phyloP scores from a whole-genome alignment of 1,140 invertebrate species.

The Muscidifurax raptorellus region DNA sequence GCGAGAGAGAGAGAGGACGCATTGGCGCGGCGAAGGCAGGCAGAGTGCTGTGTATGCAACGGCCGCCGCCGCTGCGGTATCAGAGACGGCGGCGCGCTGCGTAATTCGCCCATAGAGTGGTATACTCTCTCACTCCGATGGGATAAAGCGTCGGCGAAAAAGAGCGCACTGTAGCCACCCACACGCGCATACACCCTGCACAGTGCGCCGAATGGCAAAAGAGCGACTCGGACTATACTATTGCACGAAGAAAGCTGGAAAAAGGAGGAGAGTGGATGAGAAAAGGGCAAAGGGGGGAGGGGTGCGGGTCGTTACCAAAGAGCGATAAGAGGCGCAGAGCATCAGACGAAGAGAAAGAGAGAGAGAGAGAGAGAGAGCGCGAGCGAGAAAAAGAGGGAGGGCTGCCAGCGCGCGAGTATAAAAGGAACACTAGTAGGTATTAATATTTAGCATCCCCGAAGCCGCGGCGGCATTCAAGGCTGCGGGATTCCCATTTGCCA shows the following conservation, averaged over 20 bases:
- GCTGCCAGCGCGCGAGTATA: conserved; percentile 43
- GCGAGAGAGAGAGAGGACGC: not conserved
- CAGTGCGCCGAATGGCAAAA: not conserved
- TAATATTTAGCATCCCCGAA: conserved; percentile 75
- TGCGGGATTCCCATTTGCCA: conserved; percentile 65
- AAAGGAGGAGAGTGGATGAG: not conserved
- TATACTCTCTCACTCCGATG: not conserved
- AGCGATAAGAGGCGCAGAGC: conserved; percentile 44
- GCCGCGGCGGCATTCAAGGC: conserved; percentile 66
- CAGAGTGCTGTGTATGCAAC: not conserved
- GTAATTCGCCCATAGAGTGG: conserved; percentile 57
- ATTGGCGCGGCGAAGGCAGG: not conserved
- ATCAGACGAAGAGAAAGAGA: conserved; percentile 35
- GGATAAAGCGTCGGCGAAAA: not conserved
- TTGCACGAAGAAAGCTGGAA: conserved; percentile 12
- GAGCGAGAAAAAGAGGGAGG: not conserved
- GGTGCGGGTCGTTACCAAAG: conserved; percentile 48
- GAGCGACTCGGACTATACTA: not conserved
- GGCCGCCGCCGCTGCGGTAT: not conserved
- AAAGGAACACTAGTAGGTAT: conserved; percentile 72
- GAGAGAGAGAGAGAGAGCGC: conserved; percentile 51
- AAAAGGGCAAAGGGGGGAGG: conserved; percentile 40
- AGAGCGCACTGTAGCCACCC: not conserved
- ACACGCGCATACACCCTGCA: too few species aligned
- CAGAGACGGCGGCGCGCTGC: not conserved